These are phyloP conservation scores for Conus ventricosus DNA, from an alignment of 1,140 invertebrate species.

Conservation along the genomic window DNA sequence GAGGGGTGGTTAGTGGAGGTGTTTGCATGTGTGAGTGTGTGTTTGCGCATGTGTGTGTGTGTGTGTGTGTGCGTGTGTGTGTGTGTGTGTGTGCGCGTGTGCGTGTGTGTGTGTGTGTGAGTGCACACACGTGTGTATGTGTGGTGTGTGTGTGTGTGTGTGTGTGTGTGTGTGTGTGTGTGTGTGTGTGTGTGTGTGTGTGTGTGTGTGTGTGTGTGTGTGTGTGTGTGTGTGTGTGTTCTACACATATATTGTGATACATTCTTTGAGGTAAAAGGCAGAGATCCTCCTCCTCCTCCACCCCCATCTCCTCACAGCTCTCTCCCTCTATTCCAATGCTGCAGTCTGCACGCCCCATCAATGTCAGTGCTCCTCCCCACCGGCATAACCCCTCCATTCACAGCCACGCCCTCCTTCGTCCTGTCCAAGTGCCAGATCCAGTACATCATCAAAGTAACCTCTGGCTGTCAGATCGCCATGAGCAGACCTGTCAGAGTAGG, in stretches of 20 bases:
- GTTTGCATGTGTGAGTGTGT: not conserved
- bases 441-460: too few species aligned
- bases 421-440: too few species aligned
- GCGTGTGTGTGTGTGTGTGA: not conserved
- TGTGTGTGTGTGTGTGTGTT: slow-evolving; percentile 5
- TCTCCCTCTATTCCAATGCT: not conserved
- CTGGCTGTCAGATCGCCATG: too few species aligned
- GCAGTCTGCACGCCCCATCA: too few species aligned
- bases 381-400: too few species aligned
- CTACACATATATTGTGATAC: too few species aligned
- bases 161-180: not conserved
- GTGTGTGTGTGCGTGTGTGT: slow-evolving; percentile 13
- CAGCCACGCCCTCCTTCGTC: too few species aligned
- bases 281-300: not conserved
- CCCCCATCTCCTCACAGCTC: too few species aligned
- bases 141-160: slow-evolving; percentile 16
- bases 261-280: too few species aligned
- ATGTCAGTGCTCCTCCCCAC: too few species aligned
- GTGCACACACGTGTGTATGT: not conserved
- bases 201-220: not conserved
- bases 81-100: slow-evolving; percentile 12
- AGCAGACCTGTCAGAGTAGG: too few species aligned
- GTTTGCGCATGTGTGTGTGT: not conserved
- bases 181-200: slow-evolving; percentile 6
- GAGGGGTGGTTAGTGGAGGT: not conserved